Evolutionary conservation across 2,888 invertebrate species (phyloP).

Genomic region (Cephus nigrinus): DNA sequence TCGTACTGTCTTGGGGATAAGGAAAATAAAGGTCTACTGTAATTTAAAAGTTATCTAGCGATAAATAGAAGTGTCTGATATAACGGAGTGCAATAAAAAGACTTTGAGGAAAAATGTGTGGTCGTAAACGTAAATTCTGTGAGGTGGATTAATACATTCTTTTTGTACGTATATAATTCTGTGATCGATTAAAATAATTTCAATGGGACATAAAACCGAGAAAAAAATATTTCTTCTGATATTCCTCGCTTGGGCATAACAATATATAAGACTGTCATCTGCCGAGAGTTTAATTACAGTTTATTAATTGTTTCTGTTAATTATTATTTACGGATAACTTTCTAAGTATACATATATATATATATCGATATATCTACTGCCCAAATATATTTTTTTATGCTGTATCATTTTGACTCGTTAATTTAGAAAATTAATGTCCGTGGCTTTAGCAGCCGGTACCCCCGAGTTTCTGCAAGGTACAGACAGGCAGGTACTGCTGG

Average conservation of each 20-base stretch:
- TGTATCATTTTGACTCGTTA: not conserved
- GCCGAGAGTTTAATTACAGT: not conserved
- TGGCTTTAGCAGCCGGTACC: not conserved
- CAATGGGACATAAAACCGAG: no score
- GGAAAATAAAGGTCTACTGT: not conserved
- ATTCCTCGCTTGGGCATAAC: no score
- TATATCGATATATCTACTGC: not conserved
- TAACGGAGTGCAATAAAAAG: not conserved
- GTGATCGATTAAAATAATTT: no score
- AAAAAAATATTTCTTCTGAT: no score
- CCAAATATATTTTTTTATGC: not conserved
- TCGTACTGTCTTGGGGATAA: not conserved
- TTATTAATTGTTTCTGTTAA: not conserved
- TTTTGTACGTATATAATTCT: no score
- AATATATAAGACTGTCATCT: not conserved
- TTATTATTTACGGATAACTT: not conserved
- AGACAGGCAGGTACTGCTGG: not conserved
- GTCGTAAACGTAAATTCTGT: not conserved
- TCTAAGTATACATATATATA: no score
- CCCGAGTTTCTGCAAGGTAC: not conserved
- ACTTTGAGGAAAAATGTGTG: not conserved
- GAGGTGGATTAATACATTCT: not conserved
- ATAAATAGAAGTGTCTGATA: not conserved
- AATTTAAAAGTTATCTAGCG: not conserved
- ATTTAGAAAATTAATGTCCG: not conserved